Evolutionary conservation across 2,888 invertebrate species (phyloP).

Genomic region (Augochlorella aurata): DNA sequence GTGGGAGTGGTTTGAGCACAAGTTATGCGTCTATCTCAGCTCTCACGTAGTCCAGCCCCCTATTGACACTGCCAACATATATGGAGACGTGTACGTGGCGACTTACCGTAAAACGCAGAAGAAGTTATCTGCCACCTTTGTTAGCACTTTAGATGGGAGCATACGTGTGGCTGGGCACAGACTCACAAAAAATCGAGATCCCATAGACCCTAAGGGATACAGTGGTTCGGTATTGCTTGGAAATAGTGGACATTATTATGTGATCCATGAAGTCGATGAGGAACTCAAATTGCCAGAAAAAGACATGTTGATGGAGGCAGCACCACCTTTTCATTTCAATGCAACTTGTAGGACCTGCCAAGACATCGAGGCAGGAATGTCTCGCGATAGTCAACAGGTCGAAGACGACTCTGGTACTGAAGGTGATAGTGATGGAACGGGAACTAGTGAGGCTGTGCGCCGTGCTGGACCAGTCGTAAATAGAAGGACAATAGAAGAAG

Average conservation of each 20-base stretch:
- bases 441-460: too few relatives aligned
- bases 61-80: not conserved
- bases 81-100: not conserved
- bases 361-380: too few relatives aligned
- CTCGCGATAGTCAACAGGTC: too few relatives aligned
- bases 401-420: too few relatives aligned
- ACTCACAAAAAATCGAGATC: not conserved
- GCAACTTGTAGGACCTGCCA: not conserved
- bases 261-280: not conserved
- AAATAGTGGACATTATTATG: not conserved
- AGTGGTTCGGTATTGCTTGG: not conserved
- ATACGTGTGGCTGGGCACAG: not conserved
- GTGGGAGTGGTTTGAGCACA: too few relatives aligned
- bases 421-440: too few relatives aligned
- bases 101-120: not conserved
- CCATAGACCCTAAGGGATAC: not conserved
- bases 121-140: not conserved
- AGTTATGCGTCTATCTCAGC: too few relatives aligned
- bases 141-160: not conserved
- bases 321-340: not conserved
- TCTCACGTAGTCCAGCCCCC: too few relatives aligned
- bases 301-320: not conserved
- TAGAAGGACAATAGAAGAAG: too few relatives aligned
- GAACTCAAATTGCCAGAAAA: not conserved
- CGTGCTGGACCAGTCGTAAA: too few relatives aligned